Conservation (phyloP, 23 tunicate species). For the Clavelina lepadiformis region DNA sequence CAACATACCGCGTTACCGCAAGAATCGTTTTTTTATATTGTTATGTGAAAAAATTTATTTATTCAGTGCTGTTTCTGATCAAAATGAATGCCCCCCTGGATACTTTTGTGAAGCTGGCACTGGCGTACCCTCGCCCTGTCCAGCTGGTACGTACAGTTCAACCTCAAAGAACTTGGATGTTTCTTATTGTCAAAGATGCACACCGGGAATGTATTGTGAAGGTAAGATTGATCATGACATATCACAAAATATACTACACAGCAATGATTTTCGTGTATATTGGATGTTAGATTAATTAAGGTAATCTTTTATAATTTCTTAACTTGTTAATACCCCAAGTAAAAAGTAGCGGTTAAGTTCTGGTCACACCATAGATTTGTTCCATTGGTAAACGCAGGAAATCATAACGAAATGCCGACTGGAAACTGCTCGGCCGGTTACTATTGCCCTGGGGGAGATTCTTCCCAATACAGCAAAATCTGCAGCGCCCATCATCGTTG, state of each 20-base stretch:
- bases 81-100: slow-evolving; percentile 73
- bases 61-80: slow-evolving; percentile 52
- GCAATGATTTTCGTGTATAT: too few relatives aligned
- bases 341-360: too few relatives aligned
- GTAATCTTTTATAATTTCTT: too few relatives aligned
- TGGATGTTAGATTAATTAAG: too few relatives aligned
- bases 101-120: slow-evolving; percentile 74
- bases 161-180: slow-evolving; percentile 14
- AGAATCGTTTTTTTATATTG: neutral
- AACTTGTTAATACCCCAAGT: too few relatives aligned
- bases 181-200: slow-evolving; percentile 42
- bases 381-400: too few relatives aligned
- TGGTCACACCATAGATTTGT: too few relatives aligned
- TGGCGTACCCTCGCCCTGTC: slow-evolving; percentile 38
- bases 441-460: slow-evolving; percentile 93
- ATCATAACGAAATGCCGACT: slow-evolving; percentile 32
- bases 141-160: slow-evolving; percentile 66
- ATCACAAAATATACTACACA: too few relatives aligned
- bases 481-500: slow-evolving; percentile 70
- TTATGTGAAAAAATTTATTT: neutral
- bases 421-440: slow-evolving; percentile 69
- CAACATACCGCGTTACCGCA: neutral
- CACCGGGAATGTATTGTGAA: slow-evolving; percentile 71
- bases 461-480: neutral
- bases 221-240: too few relatives aligned